Evolutionary conservation across 2,113 vertebrate genomes (phyloP).

Genomic region (Macheiramphus alcinus): DNA sequence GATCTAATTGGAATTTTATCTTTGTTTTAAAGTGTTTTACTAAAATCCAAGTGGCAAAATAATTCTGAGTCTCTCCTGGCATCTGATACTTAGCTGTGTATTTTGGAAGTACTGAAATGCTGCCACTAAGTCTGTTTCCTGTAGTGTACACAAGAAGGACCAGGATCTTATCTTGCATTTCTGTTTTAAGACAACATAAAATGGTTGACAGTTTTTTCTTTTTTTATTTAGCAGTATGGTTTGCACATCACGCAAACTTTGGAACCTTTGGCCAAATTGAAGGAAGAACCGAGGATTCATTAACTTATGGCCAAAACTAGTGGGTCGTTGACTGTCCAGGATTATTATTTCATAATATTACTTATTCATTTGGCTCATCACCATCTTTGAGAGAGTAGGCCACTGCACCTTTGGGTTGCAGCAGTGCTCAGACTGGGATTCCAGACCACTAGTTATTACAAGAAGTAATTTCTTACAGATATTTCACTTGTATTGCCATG

Average conservation of each 20-base stretch:
- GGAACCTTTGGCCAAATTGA: background rate
- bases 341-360: background rate
- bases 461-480: background rate
- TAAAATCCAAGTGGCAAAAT: background rate
- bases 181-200: background rate
- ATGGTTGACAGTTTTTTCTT: background rate
- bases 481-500: background rate
- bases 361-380: background rate
- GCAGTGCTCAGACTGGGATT: background rate
- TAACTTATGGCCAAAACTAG: background rate
- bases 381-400: background rate
- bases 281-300: background rate
- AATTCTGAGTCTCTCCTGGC: background rate
- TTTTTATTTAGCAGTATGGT: background rate
- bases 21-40: background rate
- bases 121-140: background rate
- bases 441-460: background rate
- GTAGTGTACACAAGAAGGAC: background rate
- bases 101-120: background rate
- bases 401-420: background rate
- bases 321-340: background rate
- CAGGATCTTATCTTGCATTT: background rate
- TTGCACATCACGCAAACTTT: background rate
- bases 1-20: background rate
- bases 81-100: background rate